Conservation (phyloP, 2,888 invertebrate species). For the Graphium colonna region DNA sequence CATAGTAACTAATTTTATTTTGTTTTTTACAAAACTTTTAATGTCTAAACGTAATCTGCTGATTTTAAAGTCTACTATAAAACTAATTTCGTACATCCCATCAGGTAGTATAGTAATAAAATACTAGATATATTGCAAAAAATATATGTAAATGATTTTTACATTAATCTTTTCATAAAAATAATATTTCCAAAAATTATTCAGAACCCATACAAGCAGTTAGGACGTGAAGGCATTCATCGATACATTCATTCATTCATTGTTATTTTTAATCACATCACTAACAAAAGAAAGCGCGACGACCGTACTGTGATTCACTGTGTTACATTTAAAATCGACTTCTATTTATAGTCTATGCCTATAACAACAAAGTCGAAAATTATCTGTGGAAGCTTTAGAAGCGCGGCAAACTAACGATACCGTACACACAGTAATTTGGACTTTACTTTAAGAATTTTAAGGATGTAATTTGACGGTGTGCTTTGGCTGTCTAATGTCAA, state of each 20-base stretch:
- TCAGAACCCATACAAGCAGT: neutral
- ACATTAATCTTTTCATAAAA: too few species aligned
- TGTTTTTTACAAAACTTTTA: too few species aligned
- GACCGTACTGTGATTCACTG: constrained; percentile 26
- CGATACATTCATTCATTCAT: constrained; percentile 54
- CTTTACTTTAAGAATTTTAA: neutral
- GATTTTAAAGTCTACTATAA: too few species aligned
- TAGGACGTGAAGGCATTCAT: constrained; percentile 18
- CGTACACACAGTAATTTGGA: neutral
- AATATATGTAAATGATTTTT: too few species aligned
- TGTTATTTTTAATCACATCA: constrained; percentile 59
- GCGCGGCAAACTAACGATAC: neutral
- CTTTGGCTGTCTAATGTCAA: constrained; percentile 32
- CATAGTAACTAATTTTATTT: too few species aligned
- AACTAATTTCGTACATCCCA: too few species aligned
- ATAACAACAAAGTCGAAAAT: constrained; percentile 21
- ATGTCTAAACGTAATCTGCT: too few species aligned
- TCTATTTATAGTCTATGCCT: constrained; percentile 20
- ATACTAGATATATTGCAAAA: too few species aligned
- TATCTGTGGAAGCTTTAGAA: neutral
- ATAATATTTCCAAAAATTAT: neutral
- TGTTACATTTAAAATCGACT: constrained; percentile 2
- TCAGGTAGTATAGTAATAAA: too few species aligned
- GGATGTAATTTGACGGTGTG: neutral
- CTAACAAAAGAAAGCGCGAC: constrained; percentile 52